Evolutionary conservation across 2,888 invertebrate genomes (phyloP).

Genomic region (Nephrotoma appendiculata): DNA sequence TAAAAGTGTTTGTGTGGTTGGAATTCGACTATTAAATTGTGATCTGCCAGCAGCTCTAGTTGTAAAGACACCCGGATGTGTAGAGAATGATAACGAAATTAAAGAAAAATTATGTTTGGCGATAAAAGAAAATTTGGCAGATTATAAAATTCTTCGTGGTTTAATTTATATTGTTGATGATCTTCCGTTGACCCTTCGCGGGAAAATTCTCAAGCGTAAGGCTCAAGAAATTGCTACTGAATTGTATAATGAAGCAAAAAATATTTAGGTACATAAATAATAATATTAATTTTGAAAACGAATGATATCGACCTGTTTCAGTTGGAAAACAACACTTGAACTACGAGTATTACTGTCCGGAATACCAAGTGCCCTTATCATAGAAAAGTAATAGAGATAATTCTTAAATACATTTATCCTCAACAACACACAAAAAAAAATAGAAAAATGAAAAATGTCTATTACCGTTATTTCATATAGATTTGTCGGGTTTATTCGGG

Average conservation of each 20-base stretch:
- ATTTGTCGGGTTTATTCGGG: no score
- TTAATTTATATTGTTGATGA: slow-evolving; percentile 8
- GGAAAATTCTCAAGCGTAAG: neutral
- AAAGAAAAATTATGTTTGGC: slow-evolving; percentile 8
- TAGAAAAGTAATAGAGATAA: no score
- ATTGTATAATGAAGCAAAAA: neutral
- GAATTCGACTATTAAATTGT: neutral
- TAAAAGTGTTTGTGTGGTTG: slow-evolving; percentile 1
- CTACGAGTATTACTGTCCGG: no score
- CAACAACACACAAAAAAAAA: no score
- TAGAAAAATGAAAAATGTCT: no score
- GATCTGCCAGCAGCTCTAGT: neutral
- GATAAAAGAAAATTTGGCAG: neutral
- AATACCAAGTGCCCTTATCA: no score
- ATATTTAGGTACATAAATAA: neutral
- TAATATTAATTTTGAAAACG: no score
- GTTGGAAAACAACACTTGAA: no score
- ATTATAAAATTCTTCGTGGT: slow-evolving; percentile 8
- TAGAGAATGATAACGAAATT: slow-evolving; percentile 7
- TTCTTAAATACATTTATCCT: no score
- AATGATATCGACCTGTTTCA: no score
- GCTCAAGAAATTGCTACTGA: neutral
- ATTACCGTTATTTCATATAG: no score
- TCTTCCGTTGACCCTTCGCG: slow-evolving; percentile 6
- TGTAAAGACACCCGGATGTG: slow-evolving; percentile 4